Evolutionary conservation across 2,888 invertebrate genomes (phyloP), one percentile per base, ranked within the genome.

Genomic region (Pristionchus japonicus): DNA sequence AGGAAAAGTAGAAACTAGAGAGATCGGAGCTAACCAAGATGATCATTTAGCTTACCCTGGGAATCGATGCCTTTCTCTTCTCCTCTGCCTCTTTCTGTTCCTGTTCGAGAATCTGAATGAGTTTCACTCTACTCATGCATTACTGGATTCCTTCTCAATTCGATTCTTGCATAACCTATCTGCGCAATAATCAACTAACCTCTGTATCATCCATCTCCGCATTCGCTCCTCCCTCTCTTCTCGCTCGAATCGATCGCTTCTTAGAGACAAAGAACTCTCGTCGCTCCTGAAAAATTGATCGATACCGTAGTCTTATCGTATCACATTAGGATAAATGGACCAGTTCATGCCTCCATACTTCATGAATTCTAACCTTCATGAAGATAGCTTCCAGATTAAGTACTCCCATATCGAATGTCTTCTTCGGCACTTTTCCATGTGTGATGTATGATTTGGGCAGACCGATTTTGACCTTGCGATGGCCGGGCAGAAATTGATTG

Each of bases 301-400:
- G n/a, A n/a, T n/a, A n/a, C n/a, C n/a, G n/a, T n/a, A n/a, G n/a
- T n/a, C n/a, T n/a, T n/a, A n/a, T n/a, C n/a, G n/a, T n/a, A n/a
- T n/a, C n/a, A n/a, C n/a, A n/a, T n/a, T n/a, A n/a, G n/a, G n/a
- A n/a, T n/a, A n/a, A n/a, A n/a, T n/a, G n/a, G n/a, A n/a, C n/a
- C n/a, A n/a, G n/a, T n/a, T n/a, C n/a, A n/a, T n/a, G n/a, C n/a
- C n/a, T n/a, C n/a, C n/a, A n/a, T n/a, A n/a, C n/a, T n/a, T n/a
- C n/a, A n/a, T n/a, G 27, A 4, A 4, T 4, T 27, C 88, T 52
- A 6, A 88, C 89, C 64, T 90, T 87, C 34, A 89, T 87, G 88
- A 91, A 91, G 74, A 90, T 88, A 15, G 92, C 91, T 89, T 92
- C 92, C 31, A 92, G 88, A 82, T 92, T 92, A 61, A 92, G 85